Base-by-base conservation (phyloP, 2,888 invertebrate genomes). In the Anaspis maculata region DNA sequence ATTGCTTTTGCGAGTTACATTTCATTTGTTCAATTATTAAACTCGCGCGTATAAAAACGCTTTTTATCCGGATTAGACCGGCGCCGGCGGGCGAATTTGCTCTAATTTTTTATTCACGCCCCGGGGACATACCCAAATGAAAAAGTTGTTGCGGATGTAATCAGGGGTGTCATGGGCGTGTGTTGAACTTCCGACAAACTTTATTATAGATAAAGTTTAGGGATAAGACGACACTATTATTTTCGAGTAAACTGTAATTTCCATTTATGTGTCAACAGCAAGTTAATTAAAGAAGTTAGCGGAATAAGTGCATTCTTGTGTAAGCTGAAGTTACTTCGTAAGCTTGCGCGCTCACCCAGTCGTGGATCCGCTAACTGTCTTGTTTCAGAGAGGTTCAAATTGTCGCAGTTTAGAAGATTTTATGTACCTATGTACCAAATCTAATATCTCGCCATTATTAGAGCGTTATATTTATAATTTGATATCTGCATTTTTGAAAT, bases 201-300 rank as follows among this genome's bases (percentile, higher is more conserved):
- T 47, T 36, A n/a, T n/a, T n/a, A 37, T 42, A 41, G 44, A 45
- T 47, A 42, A 48, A 41, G 31, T 47, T 43, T 29, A 27, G 26
- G 44, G 48, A 45, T 46, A 48, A 45, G 39, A 37, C 45, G 41
- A 44, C 44, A 47, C 48, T 52, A 54, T 54, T 53, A 58, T 54
- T 56, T 56, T 50, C 46, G 36, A 52, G 51, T 52, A 51, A 49
- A 54, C 48, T 51, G 53, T 57, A 57, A 60, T 63, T 59, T 60
- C 57, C 60, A 60, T 62, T 59, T 59, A 58, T 58, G 52, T 59
- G 60, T 59, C 62, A 58, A 56, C 56, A 58, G 54, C 52, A 54
- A 62, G 58, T 62, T 63, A 62, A 63, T 62, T 63, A 62, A 61
- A 60, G 60, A 62, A 62, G 59, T 63, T 62, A 57, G 59, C 54